Evolutionary conservation across 2,113 vertebrate species (phyloP).

Genomic region (Bothrops jararaca): DNA sequence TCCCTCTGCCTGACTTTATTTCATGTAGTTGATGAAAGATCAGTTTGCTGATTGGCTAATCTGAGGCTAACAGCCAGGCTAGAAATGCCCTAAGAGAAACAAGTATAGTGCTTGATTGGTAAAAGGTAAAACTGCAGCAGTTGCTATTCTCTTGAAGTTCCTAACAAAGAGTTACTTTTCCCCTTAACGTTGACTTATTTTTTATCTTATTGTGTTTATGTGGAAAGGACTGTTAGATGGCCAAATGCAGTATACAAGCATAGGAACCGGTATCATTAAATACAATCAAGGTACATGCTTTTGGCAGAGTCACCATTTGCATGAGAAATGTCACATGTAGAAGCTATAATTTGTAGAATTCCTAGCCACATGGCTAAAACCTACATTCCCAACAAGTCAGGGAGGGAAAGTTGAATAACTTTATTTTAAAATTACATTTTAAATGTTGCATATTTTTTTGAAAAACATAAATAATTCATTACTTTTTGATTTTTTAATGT

Average conservation of each 20-base stretch:
- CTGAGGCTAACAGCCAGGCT: neutral
- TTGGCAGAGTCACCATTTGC: neutral
- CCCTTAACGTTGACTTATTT: neutral
- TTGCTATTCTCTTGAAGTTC: neutral
- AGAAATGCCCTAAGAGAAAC: neutral
- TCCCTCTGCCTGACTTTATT: neutral
- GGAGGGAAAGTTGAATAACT: neutral
- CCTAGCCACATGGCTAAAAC: neutral
- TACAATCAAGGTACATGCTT: neutral
- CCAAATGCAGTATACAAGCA: neutral
- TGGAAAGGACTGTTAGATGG: neutral
- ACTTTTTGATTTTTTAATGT: neutral
- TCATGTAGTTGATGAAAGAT: neutral
- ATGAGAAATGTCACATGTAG: neutral
- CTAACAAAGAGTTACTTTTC: neutral
- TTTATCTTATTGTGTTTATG: neutral
- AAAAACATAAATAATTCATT: constrained; percentile 18
- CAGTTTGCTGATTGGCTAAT: neutral
- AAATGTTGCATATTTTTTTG: neutral
- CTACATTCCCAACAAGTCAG: neutral
- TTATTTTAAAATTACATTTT: neutral
- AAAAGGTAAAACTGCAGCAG: neutral
- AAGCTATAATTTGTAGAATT: neutral
- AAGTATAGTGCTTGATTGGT: neutral
- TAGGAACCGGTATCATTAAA: neutral